Evolutionary conservation across 2,797 vertebrate genomes (phyloP).

Genomic region (Cygnus olor): DNA sequence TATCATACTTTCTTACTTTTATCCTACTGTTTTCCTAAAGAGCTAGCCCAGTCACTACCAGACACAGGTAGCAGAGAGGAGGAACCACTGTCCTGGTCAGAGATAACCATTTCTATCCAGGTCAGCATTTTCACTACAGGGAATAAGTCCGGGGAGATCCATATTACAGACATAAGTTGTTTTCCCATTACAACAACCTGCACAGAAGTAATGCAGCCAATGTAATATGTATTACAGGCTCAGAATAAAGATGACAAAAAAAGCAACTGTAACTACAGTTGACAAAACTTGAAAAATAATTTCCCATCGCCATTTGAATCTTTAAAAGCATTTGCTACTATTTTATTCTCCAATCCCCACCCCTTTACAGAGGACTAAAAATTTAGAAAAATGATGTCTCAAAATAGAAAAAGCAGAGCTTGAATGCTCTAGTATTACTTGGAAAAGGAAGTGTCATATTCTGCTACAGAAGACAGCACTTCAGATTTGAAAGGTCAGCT

Average conservation of each 20-base stretch:
- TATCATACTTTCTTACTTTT: not conserved
- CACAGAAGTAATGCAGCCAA: not conserved
- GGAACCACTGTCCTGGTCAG: not conserved
- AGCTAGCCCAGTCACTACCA: not conserved
- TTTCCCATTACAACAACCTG: not conserved
- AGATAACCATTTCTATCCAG: conserved; percentile 11
- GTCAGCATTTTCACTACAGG: conserved; percentile 17
- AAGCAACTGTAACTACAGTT: not conserved
- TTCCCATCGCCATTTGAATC: not conserved
- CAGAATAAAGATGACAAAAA: conserved; percentile 2
- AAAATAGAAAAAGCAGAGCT: conserved; percentile 33
- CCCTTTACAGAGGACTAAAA: not conserved
- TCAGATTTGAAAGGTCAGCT: conserved; percentile 49
- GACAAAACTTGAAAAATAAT: not conserved
- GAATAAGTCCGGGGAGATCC: not conserved
- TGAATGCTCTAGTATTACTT: not conserved
- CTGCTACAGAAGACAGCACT: conserved; percentile 12
- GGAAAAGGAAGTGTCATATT: not conserved
- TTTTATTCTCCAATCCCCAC: not conserved
- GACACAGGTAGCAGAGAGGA: conserved; percentile 12
- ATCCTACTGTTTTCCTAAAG: not conserved
- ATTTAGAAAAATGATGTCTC: not conserved
- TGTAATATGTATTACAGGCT: conserved; percentile 35
- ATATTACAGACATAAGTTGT: conserved; percentile 8
- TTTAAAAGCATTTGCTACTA: not conserved